These are phyloP conservation scores for Cosmopolites sordidus DNA, from an alignment of 2,888 invertebrate genomes.

Conservation along the genomic window DNA sequence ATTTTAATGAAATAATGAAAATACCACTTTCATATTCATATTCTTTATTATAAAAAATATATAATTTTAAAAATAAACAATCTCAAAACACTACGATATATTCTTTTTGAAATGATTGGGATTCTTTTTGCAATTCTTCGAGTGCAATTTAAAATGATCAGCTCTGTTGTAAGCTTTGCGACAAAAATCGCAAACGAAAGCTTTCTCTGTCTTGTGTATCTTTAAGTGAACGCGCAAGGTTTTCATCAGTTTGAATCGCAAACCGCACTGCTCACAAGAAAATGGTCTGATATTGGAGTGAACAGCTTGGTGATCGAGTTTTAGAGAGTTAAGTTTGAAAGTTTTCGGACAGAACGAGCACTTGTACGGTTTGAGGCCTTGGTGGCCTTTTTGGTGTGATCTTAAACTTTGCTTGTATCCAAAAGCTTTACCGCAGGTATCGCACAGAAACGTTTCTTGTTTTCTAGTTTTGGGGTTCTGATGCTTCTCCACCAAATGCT, in stretches of 20 bases:
- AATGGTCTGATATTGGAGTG: constrained; percentile 42
- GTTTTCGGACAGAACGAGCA: constrained; percentile 47
- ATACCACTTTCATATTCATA: too few species aligned
- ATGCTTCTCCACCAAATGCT: constrained; percentile 47
- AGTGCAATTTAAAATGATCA: constrained; percentile 53
- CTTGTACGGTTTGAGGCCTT: constrained; percentile 50
- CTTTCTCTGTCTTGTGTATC: constrained; percentile 39
- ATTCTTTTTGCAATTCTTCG: constrained; percentile 40
- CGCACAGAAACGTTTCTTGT: constrained; percentile 36
- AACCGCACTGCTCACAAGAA: constrained; percentile 41
- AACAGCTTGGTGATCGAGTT: constrained; percentile 38
- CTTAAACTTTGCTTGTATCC: constrained; percentile 35
- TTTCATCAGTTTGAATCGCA: constrained; percentile 39
- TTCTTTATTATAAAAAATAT: too few species aligned
- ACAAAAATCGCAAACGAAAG: constrained; percentile 52
- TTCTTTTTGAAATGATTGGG: background rate
- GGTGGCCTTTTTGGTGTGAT: constrained; percentile 42
- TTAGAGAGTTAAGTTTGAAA: constrained; percentile 46
- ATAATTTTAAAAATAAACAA: too few species aligned
- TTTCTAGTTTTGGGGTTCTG: constrained; percentile 28
- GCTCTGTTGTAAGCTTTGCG: constrained; percentile 55
- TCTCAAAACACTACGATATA: too few species aligned
- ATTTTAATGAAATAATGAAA: too few species aligned
- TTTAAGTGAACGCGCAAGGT: constrained; percentile 38
- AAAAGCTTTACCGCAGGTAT: constrained; percentile 40